These are phyloP conservation scores for Drosophila pegasa DNA, from an alignment of 2,888 invertebrate species.

Conservation along the genomic window DNA sequence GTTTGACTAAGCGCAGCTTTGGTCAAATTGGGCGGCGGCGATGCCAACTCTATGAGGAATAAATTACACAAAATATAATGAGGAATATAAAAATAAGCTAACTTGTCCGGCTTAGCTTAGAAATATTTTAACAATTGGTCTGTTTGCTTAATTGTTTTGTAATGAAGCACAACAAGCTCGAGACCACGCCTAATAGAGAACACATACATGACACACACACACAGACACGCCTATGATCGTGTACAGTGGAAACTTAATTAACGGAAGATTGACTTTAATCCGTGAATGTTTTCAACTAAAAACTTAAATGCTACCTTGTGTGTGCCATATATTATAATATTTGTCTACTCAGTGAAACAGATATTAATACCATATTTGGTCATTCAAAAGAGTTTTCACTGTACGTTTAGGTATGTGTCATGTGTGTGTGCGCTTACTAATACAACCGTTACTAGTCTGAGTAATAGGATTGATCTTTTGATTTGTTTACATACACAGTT, in stretches of 20 bases:
- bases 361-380: neutral
- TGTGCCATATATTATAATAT: neutral
- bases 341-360: neutral
- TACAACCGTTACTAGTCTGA: constrained; percentile 21
- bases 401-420: constrained; percentile 10
- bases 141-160: constrained; percentile 16
- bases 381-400: neutral
- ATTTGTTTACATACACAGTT: constrained; percentile 62
- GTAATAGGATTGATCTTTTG: constrained; percentile 27
- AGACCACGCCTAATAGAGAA: constrained; percentile 66
- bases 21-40: constrained; percentile 47
- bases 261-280: neutral
- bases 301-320: neutral
- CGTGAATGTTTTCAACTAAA: neutral
- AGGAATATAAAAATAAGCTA: neutral
- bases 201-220: constrained; percentile 31
- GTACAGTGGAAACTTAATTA: neutral
- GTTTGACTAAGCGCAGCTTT: constrained; percentile 56
- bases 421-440: constrained; percentile 39
- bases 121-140: neutral
- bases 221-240: neutral
- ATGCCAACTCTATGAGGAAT: neutral
- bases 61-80: neutral
- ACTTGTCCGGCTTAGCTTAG: neutral
- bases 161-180: constrained; percentile 9